phyloP scores from a whole-genome alignment of 2,797 vertebrate genomes.

The Phalloptychus januarius region DNA sequence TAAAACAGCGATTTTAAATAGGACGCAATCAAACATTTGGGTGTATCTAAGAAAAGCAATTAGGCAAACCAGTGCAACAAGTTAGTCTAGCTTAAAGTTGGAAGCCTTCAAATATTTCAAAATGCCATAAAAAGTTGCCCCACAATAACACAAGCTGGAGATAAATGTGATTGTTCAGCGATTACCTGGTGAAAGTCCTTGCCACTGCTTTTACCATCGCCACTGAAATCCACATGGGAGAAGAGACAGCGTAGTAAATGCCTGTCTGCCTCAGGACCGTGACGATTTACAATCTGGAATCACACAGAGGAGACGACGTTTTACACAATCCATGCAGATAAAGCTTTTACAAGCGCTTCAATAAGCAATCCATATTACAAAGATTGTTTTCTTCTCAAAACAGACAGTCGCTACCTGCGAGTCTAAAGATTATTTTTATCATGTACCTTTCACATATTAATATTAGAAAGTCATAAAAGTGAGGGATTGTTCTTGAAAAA shows the following conservation, averaged over 20 bases:
- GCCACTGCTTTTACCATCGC: slow-evolving; percentile 99
- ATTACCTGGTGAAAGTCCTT: slow-evolving; percentile 99
- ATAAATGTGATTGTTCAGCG: not conserved
- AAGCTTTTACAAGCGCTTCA: not conserved
- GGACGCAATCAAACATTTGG: not conserved
- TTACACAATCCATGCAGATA: not conserved
- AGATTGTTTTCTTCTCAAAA: not conserved
- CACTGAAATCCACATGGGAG: slow-evolving; percentile 99
- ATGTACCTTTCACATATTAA: not conserved
- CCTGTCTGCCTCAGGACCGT: slow-evolving; percentile 99
- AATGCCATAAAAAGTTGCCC: not conserved
- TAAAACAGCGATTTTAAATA: not conserved
- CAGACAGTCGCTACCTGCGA: not conserved
- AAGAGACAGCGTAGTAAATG: slow-evolving; percentile 99
- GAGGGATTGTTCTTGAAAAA: not conserved
- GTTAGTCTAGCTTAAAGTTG: not conserved
- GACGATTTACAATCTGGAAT: slow-evolving; percentile 97
- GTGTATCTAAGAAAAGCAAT: not conserved
- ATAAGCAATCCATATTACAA: not conserved
- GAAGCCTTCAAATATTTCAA: not conserved
- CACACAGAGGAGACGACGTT: slow-evolving; percentile 16
- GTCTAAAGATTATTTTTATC: not conserved
- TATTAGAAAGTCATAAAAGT: not conserved
- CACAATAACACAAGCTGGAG: not conserved
- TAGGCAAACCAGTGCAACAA: not conserved